Percentiles rank a stretch among this genome's conserved stretches.
phyloP scores from a whole-genome alignment of 2,113 vertebrate genomes.

The Pholis gunnellus region DNA sequence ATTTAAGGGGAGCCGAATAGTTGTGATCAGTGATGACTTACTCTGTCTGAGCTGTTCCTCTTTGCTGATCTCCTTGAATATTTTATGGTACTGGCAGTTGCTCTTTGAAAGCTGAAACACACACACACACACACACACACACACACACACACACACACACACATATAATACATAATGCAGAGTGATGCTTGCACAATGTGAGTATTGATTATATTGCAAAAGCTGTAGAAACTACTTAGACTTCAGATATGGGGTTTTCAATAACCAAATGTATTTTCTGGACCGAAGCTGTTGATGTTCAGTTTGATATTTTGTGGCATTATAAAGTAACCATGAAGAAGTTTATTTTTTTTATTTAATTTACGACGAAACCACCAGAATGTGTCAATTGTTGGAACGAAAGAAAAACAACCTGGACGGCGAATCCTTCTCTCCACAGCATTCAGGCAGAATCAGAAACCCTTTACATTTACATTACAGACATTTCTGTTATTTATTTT shows the following conservation, averaged over 20 bases:
- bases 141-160: slow-evolving; percentile 42
- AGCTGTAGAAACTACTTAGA: background rate
- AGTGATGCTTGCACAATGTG: background rate
- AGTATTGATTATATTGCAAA: background rate
- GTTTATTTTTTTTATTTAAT: background rate
- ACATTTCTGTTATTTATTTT: too few relatives aligned
- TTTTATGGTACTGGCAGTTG: slow-evolving; percentile 95
- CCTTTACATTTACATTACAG: too few relatives aligned
- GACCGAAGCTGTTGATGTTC: background rate
- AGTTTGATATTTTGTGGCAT: background rate
- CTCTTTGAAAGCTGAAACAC: slow-evolving; percentile 89
- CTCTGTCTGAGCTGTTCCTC: slow-evolving; percentile 93
- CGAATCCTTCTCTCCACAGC: too few relatives aligned
- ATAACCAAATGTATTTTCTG: background rate
- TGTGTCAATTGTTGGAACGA: too few relatives aligned
- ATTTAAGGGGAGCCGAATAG: slow-evolving; percentile 41
- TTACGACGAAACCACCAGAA: too few relatives aligned
- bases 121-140: slow-evolving; percentile 31
- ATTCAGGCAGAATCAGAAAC: too few relatives aligned
- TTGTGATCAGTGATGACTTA: slow-evolving; percentile 80
- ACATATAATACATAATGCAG: background rate
- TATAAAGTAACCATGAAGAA: background rate
- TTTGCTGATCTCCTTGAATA: slow-evolving; percentile 92
- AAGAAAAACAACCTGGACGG: too few relatives aligned
- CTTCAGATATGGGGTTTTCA: background rate